Base-by-base conservation (phyloP, 2,888 invertebrate species). In the Nemurella pictetii region DNA sequence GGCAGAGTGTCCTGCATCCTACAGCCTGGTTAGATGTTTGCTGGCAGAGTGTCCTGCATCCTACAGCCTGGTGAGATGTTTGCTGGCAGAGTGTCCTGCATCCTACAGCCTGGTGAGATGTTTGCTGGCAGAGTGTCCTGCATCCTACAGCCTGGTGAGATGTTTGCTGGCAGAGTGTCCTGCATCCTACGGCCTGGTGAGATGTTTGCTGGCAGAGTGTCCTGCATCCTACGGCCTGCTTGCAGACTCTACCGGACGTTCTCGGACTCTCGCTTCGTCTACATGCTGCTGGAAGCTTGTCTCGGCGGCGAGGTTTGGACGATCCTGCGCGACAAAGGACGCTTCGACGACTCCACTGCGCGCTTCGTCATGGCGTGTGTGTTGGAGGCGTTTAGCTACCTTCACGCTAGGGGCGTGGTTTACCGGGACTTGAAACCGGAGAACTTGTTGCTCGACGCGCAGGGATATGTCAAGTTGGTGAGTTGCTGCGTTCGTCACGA, bases 251-350 rank as follows among this genome's bases (percentile, higher is more conserved):
- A 92, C 89, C 91, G 92, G 88, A 95, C 95, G 72, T 95, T 93
- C 89, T 92, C 93, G 85, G 95, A 95, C 89, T 90, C 92, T 75
- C 94, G 94, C 89, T 94, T 93, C 88, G 94, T 95, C 0, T 95
- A 95, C 90, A 94, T 95, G 93, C 89, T 95, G 86, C 91, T 95
- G 89, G 95, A 95, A 89, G 93, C 93, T 0, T 95, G 95, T 88
- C 90, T 95, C 15, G 95, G 95, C 0, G 95, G 95, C 27, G 95
- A 95, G 89, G 92, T 95, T 36, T 95, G 95, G 95, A 94, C 94
- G 0, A 93, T 95, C 73, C 91, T 95, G 74, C 89, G 94, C 86
- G 95, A 96, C 89, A 91, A 93, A 88, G 91, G 92, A 32, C 91
- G 90, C 87, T 94, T 95, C 89, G 94, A 94, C 88, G 94, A 94